phyloP scores from a whole-genome alignment of 2,113 vertebrate genomes.

The Reinhardtius hippoglossoides region DNA sequence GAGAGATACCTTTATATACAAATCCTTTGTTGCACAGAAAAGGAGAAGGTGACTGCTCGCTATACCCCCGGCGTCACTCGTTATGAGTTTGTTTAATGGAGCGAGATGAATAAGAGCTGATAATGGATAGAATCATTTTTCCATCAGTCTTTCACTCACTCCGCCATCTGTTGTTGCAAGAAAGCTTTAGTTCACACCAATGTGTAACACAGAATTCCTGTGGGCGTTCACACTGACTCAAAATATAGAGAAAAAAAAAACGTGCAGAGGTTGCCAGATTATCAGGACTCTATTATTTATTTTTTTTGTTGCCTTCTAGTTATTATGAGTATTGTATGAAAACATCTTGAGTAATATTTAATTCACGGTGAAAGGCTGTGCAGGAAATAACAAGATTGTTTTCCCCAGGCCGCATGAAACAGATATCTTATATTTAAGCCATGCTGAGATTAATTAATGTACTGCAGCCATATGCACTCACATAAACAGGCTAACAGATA shows the following conservation, averaged over 20 bases:
- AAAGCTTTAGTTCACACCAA: conserved; percentile 4
- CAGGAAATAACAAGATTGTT: not conserved
- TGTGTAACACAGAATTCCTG: not conserved
- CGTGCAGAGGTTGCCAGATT: not conserved
- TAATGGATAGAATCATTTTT: conserved; percentile 16
- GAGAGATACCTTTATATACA: not conserved
- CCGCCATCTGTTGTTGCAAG: conserved; percentile 23
- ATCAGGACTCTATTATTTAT: not conserved
- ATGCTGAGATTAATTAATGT: not conserved
- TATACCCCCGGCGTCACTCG: not conserved
- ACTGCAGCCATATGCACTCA: conserved; percentile 25
- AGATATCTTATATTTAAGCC: not conserved
- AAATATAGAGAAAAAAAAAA: not conserved
- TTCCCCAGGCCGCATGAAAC: not conserved
- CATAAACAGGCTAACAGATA: not conserved
- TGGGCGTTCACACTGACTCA: not conserved
- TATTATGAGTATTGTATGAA: not conserved
- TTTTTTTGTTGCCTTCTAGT: not conserved
- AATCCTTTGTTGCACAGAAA: not conserved
- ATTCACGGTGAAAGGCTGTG: not conserved
- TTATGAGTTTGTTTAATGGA: not conserved
- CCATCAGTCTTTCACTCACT: conserved; percentile 16
- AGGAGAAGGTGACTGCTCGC: not conserved
- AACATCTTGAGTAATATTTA: not conserved
- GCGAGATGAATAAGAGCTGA: conserved; percentile 17